Evolutionary conservation across 92 coral and sea anemone genomes (phyloP), one percentile per base, ranked within the genome.

Genomic region (Blastomussa wellsi): DNA sequence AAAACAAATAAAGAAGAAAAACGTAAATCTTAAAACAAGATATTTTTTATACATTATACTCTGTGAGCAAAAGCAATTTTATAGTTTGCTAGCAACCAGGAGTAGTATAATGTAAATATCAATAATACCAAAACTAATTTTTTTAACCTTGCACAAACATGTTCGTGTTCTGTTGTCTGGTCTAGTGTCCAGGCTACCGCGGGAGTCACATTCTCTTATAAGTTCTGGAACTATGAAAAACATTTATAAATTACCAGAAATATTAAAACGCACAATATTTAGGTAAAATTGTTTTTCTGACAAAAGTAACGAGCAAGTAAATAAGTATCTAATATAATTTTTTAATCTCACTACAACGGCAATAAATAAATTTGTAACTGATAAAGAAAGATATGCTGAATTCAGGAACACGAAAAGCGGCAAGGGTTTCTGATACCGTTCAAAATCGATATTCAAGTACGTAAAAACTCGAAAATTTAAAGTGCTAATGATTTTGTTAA

Each of bases 131-230:
- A 24, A 79, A 16, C 13, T 19, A 62, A 35, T 16, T 44, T 36
- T 28, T 20, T 36, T 49, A 52, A 95, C 98, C 96, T 95, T 95
- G 80, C 98, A 95, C 67, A 80, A 69, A 68, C 98, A 95, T 65
- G 72, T 82, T 47, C 84, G 70, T 29, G 98, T 93, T 32, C n/a
- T 52, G 38, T 87, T 73, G 74, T 93, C 90, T 12, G 95, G 92
- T 31, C 81, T 22, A 33, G 59, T 59, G 42, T 78, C 71, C 57
- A 80, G 76, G 29, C 96, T 95, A 51, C 98, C 98, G 77, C 91
- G 74, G 24, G 81, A 13, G 74, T 93, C 92, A 88, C 98, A 95
- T 52, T 88, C 89, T 42, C 72, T 77, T 44, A 39, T 39, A 13
- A 93, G 95, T n/a, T 89, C 93, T 84, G 77, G 7, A 57, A 57